Conservation (phyloP, 64 coral and sea anemone genomes). For the Anthopleura sola region DNA sequence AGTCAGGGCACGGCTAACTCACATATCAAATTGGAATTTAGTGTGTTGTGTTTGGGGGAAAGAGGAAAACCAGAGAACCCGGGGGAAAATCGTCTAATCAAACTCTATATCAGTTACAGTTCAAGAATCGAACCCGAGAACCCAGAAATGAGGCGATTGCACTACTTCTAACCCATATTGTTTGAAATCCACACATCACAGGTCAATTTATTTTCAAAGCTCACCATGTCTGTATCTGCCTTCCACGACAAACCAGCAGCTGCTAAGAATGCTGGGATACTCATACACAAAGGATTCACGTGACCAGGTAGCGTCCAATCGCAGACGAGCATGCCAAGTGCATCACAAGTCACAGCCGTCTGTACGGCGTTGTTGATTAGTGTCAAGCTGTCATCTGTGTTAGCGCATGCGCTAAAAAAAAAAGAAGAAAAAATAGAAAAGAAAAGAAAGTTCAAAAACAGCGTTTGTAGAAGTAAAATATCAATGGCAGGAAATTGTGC, state of each 20-base stretch:
- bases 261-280: constrained; percentile 81
- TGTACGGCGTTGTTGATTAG: constrained; percentile 86
- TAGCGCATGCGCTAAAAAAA: constrained; percentile 66
- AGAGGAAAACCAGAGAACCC: too few relatives aligned
- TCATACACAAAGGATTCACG: constrained; percentile 77
- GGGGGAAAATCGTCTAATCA: too few relatives aligned
- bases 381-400: constrained; percentile 58
- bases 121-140: too few relatives aligned
- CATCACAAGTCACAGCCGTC: constrained; percentile 63
- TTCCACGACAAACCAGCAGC: constrained; percentile 89
- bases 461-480: background rate
- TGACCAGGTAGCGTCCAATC: constrained; percentile 96
- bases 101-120: too few relatives aligned
- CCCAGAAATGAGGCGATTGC: too few relatives aligned
- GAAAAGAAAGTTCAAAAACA: background rate
- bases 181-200: too few relatives aligned
- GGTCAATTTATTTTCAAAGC: background rate
- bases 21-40: too few relatives aligned
- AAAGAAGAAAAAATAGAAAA: background rate
- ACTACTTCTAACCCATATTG: too few relatives aligned
- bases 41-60: too few relatives aligned
- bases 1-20: too few relatives aligned
- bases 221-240: constrained; percentile 67
- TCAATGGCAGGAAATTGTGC: background rate
- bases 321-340: constrained; percentile 79